Evolutionary conservation across 92 coral and sea anemone species (phyloP), one percentile per base, ranked within the genome.

Genomic region (Muricea muricata): DNA sequence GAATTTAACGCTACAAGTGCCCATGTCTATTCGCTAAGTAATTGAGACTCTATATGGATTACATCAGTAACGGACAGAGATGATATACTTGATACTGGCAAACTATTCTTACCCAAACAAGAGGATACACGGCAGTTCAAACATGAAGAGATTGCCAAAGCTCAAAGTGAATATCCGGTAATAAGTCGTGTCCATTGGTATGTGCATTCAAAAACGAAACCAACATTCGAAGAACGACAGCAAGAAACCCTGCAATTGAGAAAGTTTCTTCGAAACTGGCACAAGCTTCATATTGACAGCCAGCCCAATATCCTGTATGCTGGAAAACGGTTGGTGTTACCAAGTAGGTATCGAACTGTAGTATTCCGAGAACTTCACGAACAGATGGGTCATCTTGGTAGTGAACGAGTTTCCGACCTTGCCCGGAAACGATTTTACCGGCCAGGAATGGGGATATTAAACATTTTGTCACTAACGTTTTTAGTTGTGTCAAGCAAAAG

Each of bases 1-100:
- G 82, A 61, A 14, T 23, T 89, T 54, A 75, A 85, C 9, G 89
- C 89, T 12, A 37, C 88, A 7, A 29, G 76, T 23, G 42, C 85
- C 12, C 60, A 57, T 7, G 33, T 77, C 33, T 34, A 7, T 28
- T 41, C 82, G 14, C 9, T 71, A n/a, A 52, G 72, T 33, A 86
- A 56, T 63, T 81, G 89, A 39, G 89, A 69, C 61, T 69, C 82
- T 12, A 69, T 42, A n/a, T 79, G 88, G 91, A 8, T 81, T 18
- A 69, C 91, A 13, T 65, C 88, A 23, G 13, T 88, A 42, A 58
- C 91, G 18, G 86, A 84, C 37, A 57, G 54, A 23, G 41, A 67
- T 10, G 41, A 69, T 29, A 66, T 66, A 40, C 77, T 86, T 25
- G 85, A 86, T 2, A 9, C 32, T 1, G 79, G 46, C 20, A 18